Evolutionary conservation across 2,113 vertebrate genomes (phyloP).

Genomic region (Hippocampus mohnikei): DNA sequence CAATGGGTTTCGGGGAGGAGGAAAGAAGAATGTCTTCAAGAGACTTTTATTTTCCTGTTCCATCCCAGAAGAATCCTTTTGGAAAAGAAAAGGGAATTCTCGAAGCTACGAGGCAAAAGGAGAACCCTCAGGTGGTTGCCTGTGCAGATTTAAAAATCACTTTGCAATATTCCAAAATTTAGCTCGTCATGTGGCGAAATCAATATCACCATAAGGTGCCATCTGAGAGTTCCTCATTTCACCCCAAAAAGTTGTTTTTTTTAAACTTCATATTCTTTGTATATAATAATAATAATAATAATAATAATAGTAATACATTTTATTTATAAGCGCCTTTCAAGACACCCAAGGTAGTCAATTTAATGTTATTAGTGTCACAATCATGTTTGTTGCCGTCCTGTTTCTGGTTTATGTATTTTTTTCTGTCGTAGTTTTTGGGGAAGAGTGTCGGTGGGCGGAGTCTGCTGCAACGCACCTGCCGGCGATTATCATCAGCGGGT

Average conservation of each 20-base stretch:
- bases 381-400: too few species aligned
- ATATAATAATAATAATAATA: too few species aligned
- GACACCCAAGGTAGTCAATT: too few species aligned
- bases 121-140: conserved; percentile 28
- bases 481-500: too few species aligned
- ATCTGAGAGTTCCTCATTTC: background rate
- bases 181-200: conserved; percentile 15
- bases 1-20: conserved; percentile 28
- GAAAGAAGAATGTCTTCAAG: conserved; percentile 18
- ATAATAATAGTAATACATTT: too few species aligned
- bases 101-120: conserved; percentile 33
- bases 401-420: too few species aligned
- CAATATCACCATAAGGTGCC: background rate
- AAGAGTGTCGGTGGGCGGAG: too few species aligned
- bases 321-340: too few species aligned
- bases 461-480: too few species aligned
- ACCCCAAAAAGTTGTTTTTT: too few species aligned
- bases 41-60: conserved; percentile 1
- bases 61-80: conserved; percentile 26
- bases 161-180: conserved; percentile 30
- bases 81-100: conserved; percentile 18
- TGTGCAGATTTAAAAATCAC: conserved; percentile 4
- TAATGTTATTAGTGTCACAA: too few species aligned
- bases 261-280: background rate
- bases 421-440: too few species aligned